A percentile compares a stretch with the other conserved stretches of the same genome.
Conservation (phyloP, 35 echinoderm and acorn worm species). For the Hemicentrotus pulcherrimus region DNA sequence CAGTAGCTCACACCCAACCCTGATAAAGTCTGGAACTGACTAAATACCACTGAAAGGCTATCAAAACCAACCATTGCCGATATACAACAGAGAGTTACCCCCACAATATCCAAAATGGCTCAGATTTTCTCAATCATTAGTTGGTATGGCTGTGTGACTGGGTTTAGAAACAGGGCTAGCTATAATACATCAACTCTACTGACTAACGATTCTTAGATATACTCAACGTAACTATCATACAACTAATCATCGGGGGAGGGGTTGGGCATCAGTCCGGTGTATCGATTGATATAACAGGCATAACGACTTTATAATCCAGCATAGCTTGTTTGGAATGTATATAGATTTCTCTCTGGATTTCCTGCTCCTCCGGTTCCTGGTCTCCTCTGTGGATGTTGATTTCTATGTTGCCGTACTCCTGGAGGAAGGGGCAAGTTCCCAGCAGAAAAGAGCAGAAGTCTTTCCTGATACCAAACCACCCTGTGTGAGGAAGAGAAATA, state of each 20-base stretch:
- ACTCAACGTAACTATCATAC: not conserved
- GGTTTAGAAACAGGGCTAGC: not conserved
- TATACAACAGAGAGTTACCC: no score
- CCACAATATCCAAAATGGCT: not conserved
- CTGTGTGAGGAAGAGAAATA: conserved; percentile 31
- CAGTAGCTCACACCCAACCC: no score
- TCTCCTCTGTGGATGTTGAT: conserved; percentile 54
- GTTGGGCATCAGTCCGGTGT: conserved; percentile 74
- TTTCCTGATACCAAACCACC: conserved; percentile 99
- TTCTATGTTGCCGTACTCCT: conserved; percentile 94
- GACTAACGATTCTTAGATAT: not conserved
- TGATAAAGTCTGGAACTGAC: not conserved
- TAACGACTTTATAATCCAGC: conserved; percentile 70
- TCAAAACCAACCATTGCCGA: no score
- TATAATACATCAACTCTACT: not conserved
- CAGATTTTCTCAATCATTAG: not conserved
- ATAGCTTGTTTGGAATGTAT: conserved; percentile 66
- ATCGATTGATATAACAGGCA: conserved; percentile 85
- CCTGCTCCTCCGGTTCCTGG: conserved; percentile 55
- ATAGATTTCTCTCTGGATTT: conserved; percentile 76
- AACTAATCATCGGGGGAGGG: not conserved
- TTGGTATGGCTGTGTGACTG: not conserved
- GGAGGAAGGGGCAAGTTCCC: conserved; percentile 86
- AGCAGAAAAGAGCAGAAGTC: conserved; percentile 97
- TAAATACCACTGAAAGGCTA: not conserved